Evolutionary conservation across 1,140 invertebrate genomes (phyloP), one percentile per base, ranked within the genome.

Genomic region (Phymorhynchus buccinoides): DNA sequence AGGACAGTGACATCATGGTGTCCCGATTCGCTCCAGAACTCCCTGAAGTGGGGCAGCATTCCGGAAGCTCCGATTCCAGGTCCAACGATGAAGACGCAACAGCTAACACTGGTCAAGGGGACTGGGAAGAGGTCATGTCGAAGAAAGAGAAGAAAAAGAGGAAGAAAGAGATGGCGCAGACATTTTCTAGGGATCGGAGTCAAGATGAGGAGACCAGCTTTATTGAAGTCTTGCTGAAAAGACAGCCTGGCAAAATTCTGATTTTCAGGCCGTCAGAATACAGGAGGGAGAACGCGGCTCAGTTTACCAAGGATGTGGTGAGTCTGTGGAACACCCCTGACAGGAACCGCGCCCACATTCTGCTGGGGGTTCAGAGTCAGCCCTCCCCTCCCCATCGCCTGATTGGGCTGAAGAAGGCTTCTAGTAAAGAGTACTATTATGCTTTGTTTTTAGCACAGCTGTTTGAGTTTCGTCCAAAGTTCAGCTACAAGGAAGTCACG

Each of bases 321-420:
- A 83, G 80, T 35, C 22, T 86, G 35, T 86, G 80, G 80, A 86
- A 86, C 75, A 86, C 80, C 3, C 85, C 85, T 2, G 9, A 48
- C 1, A 48, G 42, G 12, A 35, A 83, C 6, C 22, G 22, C 7
- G 80, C 71, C 0, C 80, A 41, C 35, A 83, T 86, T 32, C 35
- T 86, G 1, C n/a, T 86, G 18, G 85, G 85, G 22, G 85, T 83
- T 27, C n/a, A 71, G 41, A 37, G 32, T 27, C 18, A 56, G 12
- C 35, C 30, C 4, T 27, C 62, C 3, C 22, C 27, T 12, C 84
- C 84, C 37, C 85, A 86, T 44, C 12, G 27, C 12, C 41, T 83
- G 14, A 30, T 78, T 1, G 85, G 85, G 3, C 39, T 86, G 27
- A 37, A n/a, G 42, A n/a, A 30, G 4, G 32, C 48, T 37, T 42